phyloP scores from a whole-genome alignment of 1,140 invertebrate species.

The Psix sp. region DNA sequence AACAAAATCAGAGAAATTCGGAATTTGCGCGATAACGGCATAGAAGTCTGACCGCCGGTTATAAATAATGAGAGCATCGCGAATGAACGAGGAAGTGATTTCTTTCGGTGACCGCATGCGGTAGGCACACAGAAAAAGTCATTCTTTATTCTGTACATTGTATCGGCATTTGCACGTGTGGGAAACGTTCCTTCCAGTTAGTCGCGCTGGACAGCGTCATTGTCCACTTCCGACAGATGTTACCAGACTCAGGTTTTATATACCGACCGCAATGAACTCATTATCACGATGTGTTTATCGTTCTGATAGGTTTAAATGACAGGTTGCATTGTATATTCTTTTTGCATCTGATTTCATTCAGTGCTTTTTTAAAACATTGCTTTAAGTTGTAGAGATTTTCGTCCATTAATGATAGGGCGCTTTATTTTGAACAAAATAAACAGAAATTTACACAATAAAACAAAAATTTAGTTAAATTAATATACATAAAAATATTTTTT shows the following conservation, averaged over 20 bases:
- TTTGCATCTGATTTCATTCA: neutral
- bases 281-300: constrained; percentile 55
- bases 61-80: constrained; percentile 60
- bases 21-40: constrained; percentile 62
- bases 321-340: constrained; percentile 27
- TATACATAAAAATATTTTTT: too few species aligned
- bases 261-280: constrained; percentile 50
- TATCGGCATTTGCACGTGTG: constrained; percentile 66
- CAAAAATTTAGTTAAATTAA: too few species aligned
- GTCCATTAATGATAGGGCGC: too few species aligned
- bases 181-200: constrained; percentile 59
- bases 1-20: constrained; percentile 73
- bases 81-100: constrained; percentile 58
- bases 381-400: too few species aligned
- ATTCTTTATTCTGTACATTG: constrained; percentile 62
- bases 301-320: constrained; percentile 11
- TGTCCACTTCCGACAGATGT: constrained; percentile 61
- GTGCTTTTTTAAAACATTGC: too few species aligned
- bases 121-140: constrained; percentile 51
- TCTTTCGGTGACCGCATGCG: constrained; percentile 63
- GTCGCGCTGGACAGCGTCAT: constrained; percentile 32
- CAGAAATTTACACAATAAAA: too few species aligned
- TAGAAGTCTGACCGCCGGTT: constrained; percentile 50
- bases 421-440: too few species aligned
- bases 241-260: constrained; percentile 52